Conservation (phyloP, 2,113 vertebrate genomes). For the Indicator maculatus region DNA sequence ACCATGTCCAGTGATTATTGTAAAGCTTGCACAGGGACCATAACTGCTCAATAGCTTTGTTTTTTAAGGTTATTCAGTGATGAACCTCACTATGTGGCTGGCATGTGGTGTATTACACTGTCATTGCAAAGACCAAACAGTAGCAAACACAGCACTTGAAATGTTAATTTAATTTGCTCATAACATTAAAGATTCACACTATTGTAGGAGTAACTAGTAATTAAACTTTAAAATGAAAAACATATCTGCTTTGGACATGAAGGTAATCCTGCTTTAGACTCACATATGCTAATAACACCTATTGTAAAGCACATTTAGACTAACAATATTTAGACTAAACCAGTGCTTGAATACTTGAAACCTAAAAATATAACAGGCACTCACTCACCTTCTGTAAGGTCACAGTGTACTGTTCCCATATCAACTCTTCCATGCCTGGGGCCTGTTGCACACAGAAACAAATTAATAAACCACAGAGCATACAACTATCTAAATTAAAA, state of each 20-base stretch:
- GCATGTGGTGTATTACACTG: not conserved
- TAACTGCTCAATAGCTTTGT: not conserved
- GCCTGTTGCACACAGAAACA: slow-evolving; percentile 71
- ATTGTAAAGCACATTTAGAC: not conserved
- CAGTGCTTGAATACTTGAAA: not conserved
- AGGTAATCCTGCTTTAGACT: not conserved
- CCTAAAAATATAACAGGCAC: slow-evolving; percentile 46
- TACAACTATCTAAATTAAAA: not conserved
- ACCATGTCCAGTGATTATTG: not conserved
- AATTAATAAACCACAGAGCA: slow-evolving; percentile 33
- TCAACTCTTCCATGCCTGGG: slow-evolving; percentile 88
- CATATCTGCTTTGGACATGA: not conserved
- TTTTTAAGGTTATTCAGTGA: not conserved
- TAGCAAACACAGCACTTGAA: not conserved
- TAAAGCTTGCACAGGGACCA: not conserved
- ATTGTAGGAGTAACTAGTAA: not conserved
- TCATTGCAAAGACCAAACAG: not conserved
- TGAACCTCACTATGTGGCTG: not conserved
- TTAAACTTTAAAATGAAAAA: not conserved
- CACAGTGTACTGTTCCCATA: slow-evolving; percentile 96
- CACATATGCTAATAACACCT: not conserved
- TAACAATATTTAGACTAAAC: not conserved
- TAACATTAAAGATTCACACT: accelerated
- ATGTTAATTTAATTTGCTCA: not conserved
- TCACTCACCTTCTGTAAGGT: slow-evolving; percentile 91